Percentiles rank a stretch among this genome's conserved stretches.
These are phyloP conservation scores for Allacma fusca DNA, from an alignment of 2,888 invertebrate genomes.

Conservation along the genomic window DNA sequence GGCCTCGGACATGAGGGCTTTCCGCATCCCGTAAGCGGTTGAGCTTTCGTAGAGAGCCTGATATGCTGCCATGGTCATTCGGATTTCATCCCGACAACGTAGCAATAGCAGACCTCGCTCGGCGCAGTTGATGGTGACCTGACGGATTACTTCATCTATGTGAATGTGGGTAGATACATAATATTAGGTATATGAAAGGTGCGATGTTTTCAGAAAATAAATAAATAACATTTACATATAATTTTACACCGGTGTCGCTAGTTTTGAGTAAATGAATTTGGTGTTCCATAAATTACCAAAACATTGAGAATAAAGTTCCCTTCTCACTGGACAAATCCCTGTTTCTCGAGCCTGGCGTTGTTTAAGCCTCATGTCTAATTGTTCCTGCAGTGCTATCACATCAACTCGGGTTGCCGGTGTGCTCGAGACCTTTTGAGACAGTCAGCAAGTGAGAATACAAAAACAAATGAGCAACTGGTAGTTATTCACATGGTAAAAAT, in stretches of 20 bases:
- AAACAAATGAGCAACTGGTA: too few relatives aligned
- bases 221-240: too few relatives aligned
- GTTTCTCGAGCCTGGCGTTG: conserved; percentile 95
- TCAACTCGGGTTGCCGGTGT: conserved; percentile 95
- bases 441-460: neutral
- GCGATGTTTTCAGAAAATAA: too few relatives aligned
- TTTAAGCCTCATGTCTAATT: conserved; percentile 87
- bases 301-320: conserved; percentile 94
- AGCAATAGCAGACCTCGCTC: conserved; percentile 93
- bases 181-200: too few relatives aligned
- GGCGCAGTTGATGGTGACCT: conserved; percentile 96
- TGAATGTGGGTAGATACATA: too few relatives aligned
- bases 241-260: too few relatives aligned
- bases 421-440: conserved; percentile 83
- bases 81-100: conserved; percentile 92
- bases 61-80: conserved; percentile 96
- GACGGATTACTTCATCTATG: conserved; percentile 86
- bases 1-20: conserved; percentile 79
- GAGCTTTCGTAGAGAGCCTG: conserved; percentile 97
- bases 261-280: too few relatives aligned
- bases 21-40: conserved; percentile 96
- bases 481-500: too few relatives aligned
- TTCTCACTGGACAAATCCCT: conserved; percentile 92
- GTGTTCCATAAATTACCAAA: conserved; percentile 74
- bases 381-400: conserved; percentile 95